These are phyloP conservation scores for Ailurus styani DNA, from an alignment of 2,113 vertebrate species.

Conservation along the genomic window DNA sequence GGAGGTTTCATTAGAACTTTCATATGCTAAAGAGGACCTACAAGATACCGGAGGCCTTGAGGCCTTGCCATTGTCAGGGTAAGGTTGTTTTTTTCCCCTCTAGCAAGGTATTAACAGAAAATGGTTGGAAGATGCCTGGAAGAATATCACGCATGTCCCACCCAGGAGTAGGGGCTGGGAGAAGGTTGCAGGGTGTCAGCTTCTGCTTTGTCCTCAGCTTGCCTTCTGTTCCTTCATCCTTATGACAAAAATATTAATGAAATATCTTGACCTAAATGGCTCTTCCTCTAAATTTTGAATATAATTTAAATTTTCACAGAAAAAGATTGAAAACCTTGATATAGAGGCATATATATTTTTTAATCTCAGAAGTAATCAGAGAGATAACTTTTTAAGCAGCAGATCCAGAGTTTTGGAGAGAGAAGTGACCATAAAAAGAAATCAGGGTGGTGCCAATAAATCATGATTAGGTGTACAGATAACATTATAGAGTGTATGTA, in stretches of 20 bases:
- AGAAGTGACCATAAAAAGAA: neutral
- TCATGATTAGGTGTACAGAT: neutral
- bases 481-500: neutral
- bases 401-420: neutral
- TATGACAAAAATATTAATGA: neutral
- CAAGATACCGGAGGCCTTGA: too few species aligned
- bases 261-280: neutral
- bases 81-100: too few species aligned
- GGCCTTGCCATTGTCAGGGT: too few species aligned
- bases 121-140: too few species aligned
- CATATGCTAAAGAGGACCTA: too few species aligned
- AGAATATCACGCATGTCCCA: too few species aligned
- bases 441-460: neutral
- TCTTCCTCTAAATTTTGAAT: conserved; percentile 1
- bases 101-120: too few species aligned
- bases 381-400: neutral
- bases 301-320: neutral
- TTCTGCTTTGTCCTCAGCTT: too few species aligned
- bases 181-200: too few species aligned
- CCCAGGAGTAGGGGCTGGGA: too few species aligned
- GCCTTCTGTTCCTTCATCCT: too few species aligned
- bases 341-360: neutral
- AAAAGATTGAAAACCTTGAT: neutral
- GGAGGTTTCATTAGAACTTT: too few species aligned
- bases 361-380: neutral